Evolutionary conservation across 1,140 invertebrate genomes (phyloP).

Genomic region (Penaeus indicus): DNA sequence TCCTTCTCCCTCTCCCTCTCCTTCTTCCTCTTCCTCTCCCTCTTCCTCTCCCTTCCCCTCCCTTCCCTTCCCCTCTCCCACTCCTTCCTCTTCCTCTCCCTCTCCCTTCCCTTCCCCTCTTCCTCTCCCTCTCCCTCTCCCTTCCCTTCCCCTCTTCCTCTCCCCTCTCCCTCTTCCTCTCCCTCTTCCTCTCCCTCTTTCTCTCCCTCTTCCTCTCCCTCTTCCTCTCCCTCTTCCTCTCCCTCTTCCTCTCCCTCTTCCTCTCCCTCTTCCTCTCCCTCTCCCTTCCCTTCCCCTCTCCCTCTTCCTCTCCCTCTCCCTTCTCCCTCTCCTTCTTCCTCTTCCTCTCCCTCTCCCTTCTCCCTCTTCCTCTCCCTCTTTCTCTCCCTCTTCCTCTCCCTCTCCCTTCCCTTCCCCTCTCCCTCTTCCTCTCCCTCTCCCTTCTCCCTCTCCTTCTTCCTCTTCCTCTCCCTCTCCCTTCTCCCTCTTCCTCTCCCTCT

Average conservation of each 20-base stretch:
- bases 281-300: too few relatives aligned
- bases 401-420: too few relatives aligned
- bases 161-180: neutral
- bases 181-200: conserved; percentile 1
- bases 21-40: neutral
- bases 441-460: too few relatives aligned
- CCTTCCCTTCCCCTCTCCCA: conserved; percentile 18
- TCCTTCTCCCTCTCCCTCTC: neutral
- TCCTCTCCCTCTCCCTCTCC: neutral
- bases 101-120: too few relatives aligned
- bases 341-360: too few relatives aligned
- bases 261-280: neutral
- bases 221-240: conserved; percentile 12
- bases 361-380: too few relatives aligned
- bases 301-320: too few relatives aligned
- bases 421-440: too few relatives aligned
- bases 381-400: too few relatives aligned
- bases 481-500: too few relatives aligned
- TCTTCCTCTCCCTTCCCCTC: neutral
- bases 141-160: neutral
- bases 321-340: too few relatives aligned
- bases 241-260: neutral
- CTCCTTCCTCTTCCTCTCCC: conserved; percentile 3
- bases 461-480: too few relatives aligned
- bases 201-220: conserved; percentile 1